phyloP scores from a whole-genome alignment of 2,888 invertebrate species.

The Archaeoteleia sp. region DNA sequence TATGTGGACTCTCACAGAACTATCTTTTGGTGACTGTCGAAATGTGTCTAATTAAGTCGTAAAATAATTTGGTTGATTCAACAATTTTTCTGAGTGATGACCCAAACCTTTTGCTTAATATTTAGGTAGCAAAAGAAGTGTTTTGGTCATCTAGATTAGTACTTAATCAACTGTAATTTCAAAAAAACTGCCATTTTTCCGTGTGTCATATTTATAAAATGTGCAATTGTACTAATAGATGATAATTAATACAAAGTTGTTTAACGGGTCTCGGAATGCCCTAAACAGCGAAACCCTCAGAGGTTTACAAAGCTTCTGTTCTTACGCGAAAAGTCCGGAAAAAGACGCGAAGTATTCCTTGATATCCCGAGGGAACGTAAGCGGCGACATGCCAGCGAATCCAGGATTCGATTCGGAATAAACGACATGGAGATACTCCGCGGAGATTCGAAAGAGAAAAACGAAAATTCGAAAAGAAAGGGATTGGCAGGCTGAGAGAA shows the following conservation, averaged over 20 bases:
- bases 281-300: conserved; percentile 1
- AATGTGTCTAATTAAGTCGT: too few species aligned
- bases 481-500: conserved; percentile 25
- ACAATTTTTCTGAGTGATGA: too few species aligned
- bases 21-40: too few species aligned
- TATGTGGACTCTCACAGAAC: too few species aligned
- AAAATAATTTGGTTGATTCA: too few species aligned
- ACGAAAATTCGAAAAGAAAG: conserved; percentile 44
- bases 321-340: conserved; percentile 41
- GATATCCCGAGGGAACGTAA: conserved; percentile 61
- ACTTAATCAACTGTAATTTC: too few species aligned
- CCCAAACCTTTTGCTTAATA: too few species aligned
- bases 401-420: conserved; percentile 66
- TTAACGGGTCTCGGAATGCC: background rate
- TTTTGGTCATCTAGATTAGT: too few species aligned
- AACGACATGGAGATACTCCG: conserved; percentile 61
- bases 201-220: too few species aligned
- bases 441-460: conserved; percentile 45
- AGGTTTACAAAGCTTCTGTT: conserved; percentile 36
- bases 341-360: conserved; percentile 57
- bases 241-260: background rate
- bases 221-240: too few species aligned
- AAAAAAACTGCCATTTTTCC: too few species aligned
- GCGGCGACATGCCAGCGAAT: conserved; percentile 64
- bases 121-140: too few species aligned